Conservation (phyloP, 2,888 invertebrate genomes). For the Phalera bucephala region DNA sequence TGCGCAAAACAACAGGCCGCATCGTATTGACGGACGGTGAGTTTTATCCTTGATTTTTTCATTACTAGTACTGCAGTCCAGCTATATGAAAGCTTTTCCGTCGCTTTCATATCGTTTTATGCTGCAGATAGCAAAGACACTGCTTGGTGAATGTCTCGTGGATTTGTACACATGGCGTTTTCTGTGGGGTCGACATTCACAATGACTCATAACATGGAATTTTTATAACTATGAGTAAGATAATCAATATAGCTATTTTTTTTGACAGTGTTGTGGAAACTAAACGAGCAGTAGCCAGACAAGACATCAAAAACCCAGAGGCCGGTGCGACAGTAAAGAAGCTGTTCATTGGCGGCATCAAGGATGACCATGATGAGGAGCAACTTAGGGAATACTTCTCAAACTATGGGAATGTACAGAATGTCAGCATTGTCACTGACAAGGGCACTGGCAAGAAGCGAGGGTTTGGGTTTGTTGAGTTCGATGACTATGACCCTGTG, state of each 20-base stretch:
- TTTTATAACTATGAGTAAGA: too few relatives aligned
- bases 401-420: conserved; percentile 91
- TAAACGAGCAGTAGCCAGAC: conserved; percentile 97
- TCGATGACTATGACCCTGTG: conserved; percentile 98
- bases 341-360: conserved; percentile 96
- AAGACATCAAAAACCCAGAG: conserved; percentile 95
- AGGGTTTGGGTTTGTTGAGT: conserved; percentile 98
- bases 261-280: conserved; percentile 93
- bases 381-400: conserved; percentile 93
- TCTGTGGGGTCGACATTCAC: conserved; percentile 67
- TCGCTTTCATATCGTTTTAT: conserved; percentile 72
- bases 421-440: conserved; percentile 94
- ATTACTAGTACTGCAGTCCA: conserved; percentile 58
- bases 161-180: conserved; percentile 66
- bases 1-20: conserved; percentile 95
- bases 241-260: conserved; percentile 7
- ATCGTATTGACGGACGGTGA: conserved; percentile 93
- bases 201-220: too few relatives aligned
- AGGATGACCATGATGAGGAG: conserved; percentile 96
- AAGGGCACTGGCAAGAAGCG: conserved; percentile 96
- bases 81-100: conserved; percentile 59
- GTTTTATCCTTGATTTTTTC: conserved; percentile 28
- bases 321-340: conserved; percentile 97
- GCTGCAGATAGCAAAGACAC: conserved; percentile 66
- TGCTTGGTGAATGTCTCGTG: conserved; percentile 74